Conservation (phyloP, 1,140 invertebrate species). For the Cephus cinctus region DNA sequence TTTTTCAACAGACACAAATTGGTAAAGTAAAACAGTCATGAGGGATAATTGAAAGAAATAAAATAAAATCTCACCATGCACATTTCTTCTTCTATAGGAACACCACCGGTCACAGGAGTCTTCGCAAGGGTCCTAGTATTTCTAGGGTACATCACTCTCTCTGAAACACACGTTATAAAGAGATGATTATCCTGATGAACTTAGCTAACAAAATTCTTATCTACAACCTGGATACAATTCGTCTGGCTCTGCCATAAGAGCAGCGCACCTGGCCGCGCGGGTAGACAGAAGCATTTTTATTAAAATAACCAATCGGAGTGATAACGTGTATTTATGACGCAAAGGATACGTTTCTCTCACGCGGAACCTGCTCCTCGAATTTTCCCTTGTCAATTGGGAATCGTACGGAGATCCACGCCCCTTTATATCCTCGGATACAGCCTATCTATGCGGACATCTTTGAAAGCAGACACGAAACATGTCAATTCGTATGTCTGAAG, state of each 20-base stretch:
- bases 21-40: conserved; percentile 13
- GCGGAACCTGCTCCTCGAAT: conserved; percentile 2
- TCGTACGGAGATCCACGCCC: conserved; percentile 16
- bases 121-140: conserved; percentile 45
- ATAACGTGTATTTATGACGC: neutral
- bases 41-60: neutral
- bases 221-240: conserved; percentile 45
- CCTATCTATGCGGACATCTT: neutral
- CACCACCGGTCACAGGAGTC: conserved; percentile 58
- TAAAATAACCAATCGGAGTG: neutral
- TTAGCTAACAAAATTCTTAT: neutral
- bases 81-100: conserved; percentile 64
- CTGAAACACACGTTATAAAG: conserved; percentile 36
- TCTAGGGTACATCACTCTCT: conserved; percentile 54
- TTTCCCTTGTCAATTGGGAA: conserved; percentile 30
- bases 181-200: neutral
- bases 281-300: conserved; percentile 38
- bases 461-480: conserved; percentile 39
- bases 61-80: conserved; percentile 60
- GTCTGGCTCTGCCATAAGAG: conserved; percentile 47
- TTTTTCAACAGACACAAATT: too few species aligned
- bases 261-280: conserved; percentile 43
- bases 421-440: conserved; percentile 34
- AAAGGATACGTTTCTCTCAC: too few species aligned
- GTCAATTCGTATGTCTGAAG: conserved; percentile 41